Conservation (phyloP, 2,888 invertebrate species). For the Oxytorus armatus region DNA sequence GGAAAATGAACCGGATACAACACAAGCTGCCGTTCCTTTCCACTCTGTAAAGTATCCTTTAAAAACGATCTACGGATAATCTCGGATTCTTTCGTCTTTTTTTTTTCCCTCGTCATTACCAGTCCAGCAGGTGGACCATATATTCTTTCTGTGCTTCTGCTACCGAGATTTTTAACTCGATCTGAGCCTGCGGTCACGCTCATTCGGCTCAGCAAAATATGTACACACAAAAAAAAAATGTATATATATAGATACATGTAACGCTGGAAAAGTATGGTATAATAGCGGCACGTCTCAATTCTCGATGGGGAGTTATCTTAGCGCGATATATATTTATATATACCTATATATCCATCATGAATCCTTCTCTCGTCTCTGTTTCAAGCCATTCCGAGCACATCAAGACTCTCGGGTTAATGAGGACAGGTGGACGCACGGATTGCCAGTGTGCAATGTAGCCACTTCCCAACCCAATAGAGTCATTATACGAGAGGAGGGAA, state of each 20-base stretch:
- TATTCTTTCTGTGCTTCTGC: slow-evolving; percentile 26
- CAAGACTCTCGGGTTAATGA: slow-evolving; percentile 57
- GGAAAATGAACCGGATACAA: too few relatives aligned
- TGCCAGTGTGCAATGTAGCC: slow-evolving; percentile 47
- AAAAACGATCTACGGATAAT: slow-evolving; percentile 24
- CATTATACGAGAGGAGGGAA: slow-evolving; percentile 69
- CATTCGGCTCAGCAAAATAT: slow-evolving; percentile 10
- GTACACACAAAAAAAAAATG: too few relatives aligned
- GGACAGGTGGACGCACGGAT: slow-evolving; percentile 72
- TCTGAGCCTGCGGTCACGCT: slow-evolving; percentile 49
- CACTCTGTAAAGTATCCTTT: slow-evolving; percentile 18
- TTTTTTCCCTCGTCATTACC: slow-evolving; percentile 27
- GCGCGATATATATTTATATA: slow-evolving; percentile 24
- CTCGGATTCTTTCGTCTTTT: slow-evolving; percentile 17
- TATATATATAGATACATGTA: background rate
- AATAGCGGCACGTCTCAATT: slow-evolving; percentile 38
- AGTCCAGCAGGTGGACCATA: slow-evolving; percentile 48
- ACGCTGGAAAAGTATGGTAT: slow-evolving; percentile 30
- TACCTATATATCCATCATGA: slow-evolving; percentile 17
- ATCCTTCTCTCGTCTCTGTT: slow-evolving; percentile 40
- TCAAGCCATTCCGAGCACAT: slow-evolving; percentile 40
- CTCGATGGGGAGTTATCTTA: slow-evolving; percentile 23
- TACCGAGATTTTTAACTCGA: slow-evolving; percentile 51
- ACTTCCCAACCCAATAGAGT: slow-evolving; percentile 73
- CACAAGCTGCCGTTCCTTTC: slow-evolving; percentile 1